phyloP scores from a whole-genome alignment of 2,113 vertebrate species.

The Galeopterus variegatus region DNA sequence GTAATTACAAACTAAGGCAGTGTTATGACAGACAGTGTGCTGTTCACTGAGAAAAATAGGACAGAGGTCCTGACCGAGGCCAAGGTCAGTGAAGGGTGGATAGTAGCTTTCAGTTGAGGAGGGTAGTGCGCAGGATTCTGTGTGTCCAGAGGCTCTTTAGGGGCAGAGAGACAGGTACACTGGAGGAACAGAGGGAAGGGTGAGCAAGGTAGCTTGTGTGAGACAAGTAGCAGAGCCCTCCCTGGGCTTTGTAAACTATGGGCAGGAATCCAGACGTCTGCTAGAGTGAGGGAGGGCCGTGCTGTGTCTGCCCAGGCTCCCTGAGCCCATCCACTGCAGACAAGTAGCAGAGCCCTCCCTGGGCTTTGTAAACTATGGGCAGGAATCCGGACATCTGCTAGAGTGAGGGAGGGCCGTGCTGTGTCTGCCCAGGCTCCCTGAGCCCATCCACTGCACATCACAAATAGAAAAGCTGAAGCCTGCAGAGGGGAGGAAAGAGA shows the following conservation, averaged over 20 bases:
- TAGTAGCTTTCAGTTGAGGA: background rate
- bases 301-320: rapidly evolving
- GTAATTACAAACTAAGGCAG: background rate
- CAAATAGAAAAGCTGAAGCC: background rate
- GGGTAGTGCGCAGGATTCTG: rapidly evolving
- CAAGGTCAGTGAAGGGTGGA: too few species aligned
- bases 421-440: rapidly evolving
- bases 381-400: rapidly evolving
- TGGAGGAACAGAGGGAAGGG: background rate
- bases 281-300: background rate
- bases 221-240: background rate
- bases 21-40: rapidly evolving
- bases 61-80: background rate
- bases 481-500: background rate
- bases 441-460: too few species aligned
- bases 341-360: background rate
- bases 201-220: rapidly evolving
- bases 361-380: rapidly evolving
- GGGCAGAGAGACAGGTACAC: rapidly evolving
- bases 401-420: background rate
- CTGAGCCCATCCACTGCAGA: too few species aligned
- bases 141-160: background rate
- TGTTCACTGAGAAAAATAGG: background rate
- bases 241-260: rapidly evolving
- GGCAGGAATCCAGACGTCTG: rapidly evolving